Conservation (phyloP, 2,888 invertebrate species). For the Noctua pronuba region DNA sequence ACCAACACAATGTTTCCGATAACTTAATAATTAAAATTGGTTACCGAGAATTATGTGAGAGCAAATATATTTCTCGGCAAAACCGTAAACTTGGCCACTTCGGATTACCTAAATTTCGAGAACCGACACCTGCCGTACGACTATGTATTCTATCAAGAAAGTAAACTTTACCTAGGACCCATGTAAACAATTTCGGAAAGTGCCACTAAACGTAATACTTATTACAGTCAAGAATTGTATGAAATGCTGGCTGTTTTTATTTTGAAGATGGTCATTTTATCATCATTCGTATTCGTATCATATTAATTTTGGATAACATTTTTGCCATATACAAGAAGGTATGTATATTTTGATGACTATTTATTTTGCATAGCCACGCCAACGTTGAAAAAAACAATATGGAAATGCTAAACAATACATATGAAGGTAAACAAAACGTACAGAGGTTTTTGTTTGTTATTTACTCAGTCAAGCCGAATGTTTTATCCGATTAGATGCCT, state of each 20-base stretch:
- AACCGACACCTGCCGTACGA: constrained; percentile 33
- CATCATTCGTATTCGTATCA: not conserved
- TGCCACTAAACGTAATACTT: constrained; percentile 51
- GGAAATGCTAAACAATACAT: constrained; percentile 26
- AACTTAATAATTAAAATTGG: constrained; percentile 11
- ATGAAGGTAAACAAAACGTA: constrained; percentile 24
- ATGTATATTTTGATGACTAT: not conserved
- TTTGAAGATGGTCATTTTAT: not conserved
- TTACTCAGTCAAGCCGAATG: constrained; percentile 32
- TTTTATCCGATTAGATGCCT: constrained; percentile 40
- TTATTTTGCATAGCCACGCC: not conserved
- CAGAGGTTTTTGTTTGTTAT: constrained; percentile 39
- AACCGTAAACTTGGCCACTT: constrained; percentile 34
- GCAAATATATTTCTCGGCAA: constrained; percentile 41
- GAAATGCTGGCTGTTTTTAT: constrained; percentile 14
- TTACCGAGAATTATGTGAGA: not conserved
- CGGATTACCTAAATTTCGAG: constrained; percentile 18
- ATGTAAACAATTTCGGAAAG: constrained; percentile 70
- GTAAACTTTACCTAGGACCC: constrained; percentile 69
- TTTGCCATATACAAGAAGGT: not conserved
- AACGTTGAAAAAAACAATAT: constrained; percentile 1
- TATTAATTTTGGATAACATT: not conserved
- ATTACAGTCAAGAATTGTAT: constrained; percentile 4
- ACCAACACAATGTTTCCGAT: not conserved
- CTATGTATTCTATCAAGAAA: constrained; percentile 68